Evolutionary conservation across 2,113 vertebrate genomes (phyloP).

Genomic region (Rostratula benghalensis): DNA sequence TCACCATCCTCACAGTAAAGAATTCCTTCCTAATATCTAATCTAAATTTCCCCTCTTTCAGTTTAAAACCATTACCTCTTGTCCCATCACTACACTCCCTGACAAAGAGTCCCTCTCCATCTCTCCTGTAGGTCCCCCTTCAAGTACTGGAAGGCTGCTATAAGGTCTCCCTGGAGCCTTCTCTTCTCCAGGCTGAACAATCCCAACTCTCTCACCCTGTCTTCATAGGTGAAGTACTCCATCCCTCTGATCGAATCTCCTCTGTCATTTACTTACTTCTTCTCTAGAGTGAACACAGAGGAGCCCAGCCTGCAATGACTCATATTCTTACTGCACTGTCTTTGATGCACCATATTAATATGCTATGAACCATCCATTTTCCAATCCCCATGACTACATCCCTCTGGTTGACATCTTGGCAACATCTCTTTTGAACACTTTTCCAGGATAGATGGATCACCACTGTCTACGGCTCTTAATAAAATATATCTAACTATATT

Average conservation of each 20-base stretch:
- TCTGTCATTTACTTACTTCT: neutral
- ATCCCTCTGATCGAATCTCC: neutral
- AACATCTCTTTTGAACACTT: neutral
- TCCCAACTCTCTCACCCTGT: too few relatives aligned
- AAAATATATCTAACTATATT: neutral
- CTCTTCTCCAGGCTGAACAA: too few relatives aligned
- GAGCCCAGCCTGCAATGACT: neutral
- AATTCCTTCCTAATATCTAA: too few relatives aligned
- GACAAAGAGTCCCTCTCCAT: too few relatives aligned
- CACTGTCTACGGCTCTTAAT: neutral
- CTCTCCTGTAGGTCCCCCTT: too few relatives aligned
- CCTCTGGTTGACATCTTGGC: neutral
- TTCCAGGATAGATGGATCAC: neutral
- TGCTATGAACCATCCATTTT: neutral
- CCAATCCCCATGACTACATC: neutral
- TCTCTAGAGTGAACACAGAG: neutral
- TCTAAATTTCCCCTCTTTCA: too few relatives aligned
- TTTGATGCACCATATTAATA: neutral
- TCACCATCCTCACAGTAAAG: too few relatives aligned
- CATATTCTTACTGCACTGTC: neutral
- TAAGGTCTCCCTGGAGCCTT: too few relatives aligned
- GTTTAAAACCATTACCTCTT: too few relatives aligned
- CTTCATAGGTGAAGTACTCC: too few relatives aligned
- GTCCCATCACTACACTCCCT: too few relatives aligned
- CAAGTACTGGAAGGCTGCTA: too few relatives aligned